Evolutionary conservation across 2,113 vertebrate genomes (phyloP).

Genomic region (Asarcornis scutulata): DNA sequence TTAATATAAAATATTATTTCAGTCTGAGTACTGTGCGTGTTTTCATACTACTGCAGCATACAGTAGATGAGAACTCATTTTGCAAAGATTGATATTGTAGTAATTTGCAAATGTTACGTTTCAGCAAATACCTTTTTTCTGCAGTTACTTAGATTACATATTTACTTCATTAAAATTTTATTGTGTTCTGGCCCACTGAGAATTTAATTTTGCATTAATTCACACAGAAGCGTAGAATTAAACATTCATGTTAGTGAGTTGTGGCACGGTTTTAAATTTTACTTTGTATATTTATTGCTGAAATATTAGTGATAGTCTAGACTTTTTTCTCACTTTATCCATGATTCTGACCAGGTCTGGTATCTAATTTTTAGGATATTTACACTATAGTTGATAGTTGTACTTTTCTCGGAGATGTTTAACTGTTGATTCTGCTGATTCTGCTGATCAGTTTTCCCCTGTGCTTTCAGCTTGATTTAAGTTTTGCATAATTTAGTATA

Average conservation of each 20-base stretch:
- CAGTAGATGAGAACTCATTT: background rate
- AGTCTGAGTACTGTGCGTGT: fast-evolving
- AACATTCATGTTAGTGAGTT: background rate
- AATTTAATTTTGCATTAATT: background rate
- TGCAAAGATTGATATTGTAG: background rate
- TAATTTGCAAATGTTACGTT: background rate
- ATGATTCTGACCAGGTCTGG: background rate
- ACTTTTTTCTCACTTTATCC: background rate
- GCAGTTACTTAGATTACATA: background rate
- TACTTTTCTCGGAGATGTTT: background rate
- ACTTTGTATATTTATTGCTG: background rate
- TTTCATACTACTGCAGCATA: background rate
- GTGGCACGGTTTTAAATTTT: background rate
- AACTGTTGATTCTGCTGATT: background rate
- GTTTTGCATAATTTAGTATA: background rate
- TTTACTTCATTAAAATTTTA: background rate
- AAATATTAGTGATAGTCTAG: background rate
- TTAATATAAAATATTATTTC: background rate
- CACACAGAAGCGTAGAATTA: background rate
- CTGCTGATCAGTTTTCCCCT: background rate
- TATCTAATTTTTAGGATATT: background rate
- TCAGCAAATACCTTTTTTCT: background rate
- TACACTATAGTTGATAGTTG: background rate
- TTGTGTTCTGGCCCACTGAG: background rate
- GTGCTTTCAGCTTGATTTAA: background rate